A percentile compares a stretch with the other conserved stretches of the same genome.
These are phyloP conservation scores for Pseudorectes ferrugineus DNA, from an alignment of 2,113 vertebrate genomes.

Conservation along the genomic window DNA sequence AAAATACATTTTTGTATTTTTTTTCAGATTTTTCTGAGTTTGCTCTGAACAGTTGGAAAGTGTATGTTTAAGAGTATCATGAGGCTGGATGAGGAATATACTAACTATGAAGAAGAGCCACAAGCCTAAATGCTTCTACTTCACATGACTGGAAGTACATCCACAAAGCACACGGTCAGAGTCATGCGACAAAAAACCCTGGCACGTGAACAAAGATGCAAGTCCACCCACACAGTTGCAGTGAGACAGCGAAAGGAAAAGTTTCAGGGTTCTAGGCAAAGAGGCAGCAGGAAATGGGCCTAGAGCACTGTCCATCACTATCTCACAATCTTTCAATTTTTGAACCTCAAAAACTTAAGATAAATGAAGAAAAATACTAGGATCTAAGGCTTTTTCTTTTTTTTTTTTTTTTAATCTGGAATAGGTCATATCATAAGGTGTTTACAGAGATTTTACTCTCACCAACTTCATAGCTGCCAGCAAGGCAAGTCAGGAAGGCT, in stretches of 20 bases:
- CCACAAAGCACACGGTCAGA: not conserved
- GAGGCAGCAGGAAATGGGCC: not conserved
- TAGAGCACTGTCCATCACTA: not conserved
- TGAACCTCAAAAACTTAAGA: not conserved
- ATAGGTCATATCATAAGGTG: fast-evolving
- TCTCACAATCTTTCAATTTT: not conserved
- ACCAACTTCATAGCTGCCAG: not conserved
- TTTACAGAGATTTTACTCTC: not conserved
- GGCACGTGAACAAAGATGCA: not conserved
- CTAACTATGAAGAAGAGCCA: not conserved
- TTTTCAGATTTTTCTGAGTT: not conserved
- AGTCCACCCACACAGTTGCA: not conserved
- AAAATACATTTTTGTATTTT: not conserved
- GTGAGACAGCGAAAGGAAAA: not conserved
- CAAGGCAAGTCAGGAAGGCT: not conserved
- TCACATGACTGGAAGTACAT: not conserved
- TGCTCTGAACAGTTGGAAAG: not conserved
- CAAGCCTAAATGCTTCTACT: not conserved
- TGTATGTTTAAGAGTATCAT: not conserved
- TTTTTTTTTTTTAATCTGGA: not conserved
- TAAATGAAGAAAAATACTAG: not conserved
- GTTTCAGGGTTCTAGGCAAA: not conserved
- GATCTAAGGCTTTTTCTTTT: not conserved
- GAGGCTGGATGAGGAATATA: not conserved
- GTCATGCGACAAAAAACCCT: not conserved